Evolutionary conservation across 1,140 invertebrate species (phyloP).

Genomic region (Ips typographus): DNA sequence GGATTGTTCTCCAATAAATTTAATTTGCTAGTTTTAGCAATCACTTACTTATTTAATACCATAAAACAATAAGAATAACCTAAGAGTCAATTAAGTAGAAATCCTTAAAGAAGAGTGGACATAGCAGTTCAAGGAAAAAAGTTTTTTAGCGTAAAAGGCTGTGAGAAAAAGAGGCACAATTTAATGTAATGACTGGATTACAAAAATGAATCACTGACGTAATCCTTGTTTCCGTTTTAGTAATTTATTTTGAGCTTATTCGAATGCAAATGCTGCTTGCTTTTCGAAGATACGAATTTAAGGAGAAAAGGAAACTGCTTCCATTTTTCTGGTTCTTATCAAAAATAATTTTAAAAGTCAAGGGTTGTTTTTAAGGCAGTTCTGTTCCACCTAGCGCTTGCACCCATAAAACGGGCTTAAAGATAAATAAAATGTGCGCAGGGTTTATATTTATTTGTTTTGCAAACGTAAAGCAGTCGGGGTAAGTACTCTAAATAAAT

Average conservation of each 20-base stretch:
- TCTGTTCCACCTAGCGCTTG: not conserved
- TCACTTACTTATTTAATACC: no score
- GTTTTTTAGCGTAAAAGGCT: not conserved
- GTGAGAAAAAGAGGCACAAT: conserved; percentile 3
- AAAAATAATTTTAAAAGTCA: no score
- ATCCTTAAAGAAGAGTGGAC: not conserved
- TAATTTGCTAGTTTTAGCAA: no score
- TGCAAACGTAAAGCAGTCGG: conserved; percentile 26
- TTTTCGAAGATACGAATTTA: not conserved
- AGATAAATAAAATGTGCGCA: conserved; percentile 28
- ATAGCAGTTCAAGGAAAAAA: not conserved
- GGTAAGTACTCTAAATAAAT: conserved; percentile 31
- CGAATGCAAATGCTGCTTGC: not conserved
- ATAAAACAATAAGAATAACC: no score
- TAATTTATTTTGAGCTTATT: conserved; percentile 3
- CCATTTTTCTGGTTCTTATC: not conserved
- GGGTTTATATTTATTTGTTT: conserved; percentile 32
- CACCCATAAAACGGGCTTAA: conserved; percentile 23
- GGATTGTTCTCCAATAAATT: no score
- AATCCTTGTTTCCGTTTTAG: conserved; percentile 6
- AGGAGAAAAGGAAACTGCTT: not conserved
- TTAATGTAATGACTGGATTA: conserved; percentile 6
- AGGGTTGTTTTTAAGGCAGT: no score
- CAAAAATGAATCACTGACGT: conserved; percentile 1
- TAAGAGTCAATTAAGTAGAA: no score